These are phyloP conservation scores for Matsumurasca onukii DNA, from an alignment of 1,140 invertebrate genomes.

Conservation along the genomic window DNA sequence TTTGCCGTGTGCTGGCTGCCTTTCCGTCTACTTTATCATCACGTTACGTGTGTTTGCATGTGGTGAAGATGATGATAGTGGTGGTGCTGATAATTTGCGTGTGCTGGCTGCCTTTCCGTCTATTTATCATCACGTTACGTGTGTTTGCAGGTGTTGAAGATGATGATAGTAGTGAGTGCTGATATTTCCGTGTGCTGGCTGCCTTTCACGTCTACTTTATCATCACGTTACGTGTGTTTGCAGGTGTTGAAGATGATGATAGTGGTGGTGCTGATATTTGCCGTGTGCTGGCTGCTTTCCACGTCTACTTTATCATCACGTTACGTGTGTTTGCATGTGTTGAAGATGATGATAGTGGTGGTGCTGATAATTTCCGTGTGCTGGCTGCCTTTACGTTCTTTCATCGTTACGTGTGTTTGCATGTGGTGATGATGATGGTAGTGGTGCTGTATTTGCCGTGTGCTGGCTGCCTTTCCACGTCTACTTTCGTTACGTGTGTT, in stretches of 20 bases:
- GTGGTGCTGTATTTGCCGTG: conserved; percentile 80
- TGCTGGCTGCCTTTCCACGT: conserved; percentile 93
- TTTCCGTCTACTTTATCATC: no score
- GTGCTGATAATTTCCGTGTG: conserved; percentile 83
- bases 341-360: conserved; percentile 93
- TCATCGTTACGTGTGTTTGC: conserved; percentile 60
- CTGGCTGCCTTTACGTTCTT: conserved; percentile 95
- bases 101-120: conserved; percentile 91
- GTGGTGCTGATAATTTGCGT: conserved; percentile 85
- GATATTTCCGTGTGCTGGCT: neutral
- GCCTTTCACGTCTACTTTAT: conserved; percentile 47
- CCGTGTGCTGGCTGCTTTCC: no score
- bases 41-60: conserved; percentile 66
- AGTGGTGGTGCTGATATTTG: no score
- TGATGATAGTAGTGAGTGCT: neutral
- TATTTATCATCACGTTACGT: conserved; percentile 86
- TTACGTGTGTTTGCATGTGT: no score
- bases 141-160: conserved; percentile 54
- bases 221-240: no score
- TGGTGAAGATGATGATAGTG: conserved; percentile 94
- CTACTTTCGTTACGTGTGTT: no score
- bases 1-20: neutral
- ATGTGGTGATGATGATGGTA: neutral
- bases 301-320: no score
- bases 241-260: conserved; percentile 98